phyloP scores from a whole-genome alignment of 2,113 vertebrate species.

The Strix uralensis region DNA sequence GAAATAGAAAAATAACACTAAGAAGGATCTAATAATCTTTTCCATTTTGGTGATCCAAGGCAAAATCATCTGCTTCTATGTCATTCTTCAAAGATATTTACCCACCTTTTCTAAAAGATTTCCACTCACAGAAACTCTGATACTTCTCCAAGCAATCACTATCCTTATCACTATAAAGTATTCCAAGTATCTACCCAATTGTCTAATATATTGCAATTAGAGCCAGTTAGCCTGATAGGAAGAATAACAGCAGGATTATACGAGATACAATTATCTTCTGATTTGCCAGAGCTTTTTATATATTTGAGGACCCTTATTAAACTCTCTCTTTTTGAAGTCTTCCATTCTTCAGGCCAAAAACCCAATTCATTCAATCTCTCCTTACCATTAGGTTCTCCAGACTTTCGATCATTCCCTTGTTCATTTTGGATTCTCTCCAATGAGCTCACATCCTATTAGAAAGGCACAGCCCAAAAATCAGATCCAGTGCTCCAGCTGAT shows the following conservation, averaged over 20 bases:
- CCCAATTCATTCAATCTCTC: background rate
- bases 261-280: background rate
- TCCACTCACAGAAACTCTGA: background rate
- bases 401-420: background rate
- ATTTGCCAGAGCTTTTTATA: background rate
- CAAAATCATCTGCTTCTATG: background rate
- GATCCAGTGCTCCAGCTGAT: constrained; percentile 40
- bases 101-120: background rate
- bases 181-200: background rate
- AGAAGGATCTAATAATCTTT: background rate
- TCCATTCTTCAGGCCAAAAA: background rate
- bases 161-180: background rate
- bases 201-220: background rate
- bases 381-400: background rate
- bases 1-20: background rate
- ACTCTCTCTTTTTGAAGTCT: background rate
- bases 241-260: background rate
- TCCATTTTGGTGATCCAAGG: background rate
- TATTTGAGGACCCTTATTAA: background rate
- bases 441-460: background rate
- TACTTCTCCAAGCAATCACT: background rate
- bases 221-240: background rate
- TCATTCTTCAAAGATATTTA: background rate
- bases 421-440: constrained; percentile 1
- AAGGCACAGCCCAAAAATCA: constrained; percentile 20